Percentiles rank a stretch among this genome's conserved stretches.
These are phyloP conservation scores for Antennarius striatus DNA, from an alignment of 2,113 vertebrate species.

Conservation along the genomic window DNA sequence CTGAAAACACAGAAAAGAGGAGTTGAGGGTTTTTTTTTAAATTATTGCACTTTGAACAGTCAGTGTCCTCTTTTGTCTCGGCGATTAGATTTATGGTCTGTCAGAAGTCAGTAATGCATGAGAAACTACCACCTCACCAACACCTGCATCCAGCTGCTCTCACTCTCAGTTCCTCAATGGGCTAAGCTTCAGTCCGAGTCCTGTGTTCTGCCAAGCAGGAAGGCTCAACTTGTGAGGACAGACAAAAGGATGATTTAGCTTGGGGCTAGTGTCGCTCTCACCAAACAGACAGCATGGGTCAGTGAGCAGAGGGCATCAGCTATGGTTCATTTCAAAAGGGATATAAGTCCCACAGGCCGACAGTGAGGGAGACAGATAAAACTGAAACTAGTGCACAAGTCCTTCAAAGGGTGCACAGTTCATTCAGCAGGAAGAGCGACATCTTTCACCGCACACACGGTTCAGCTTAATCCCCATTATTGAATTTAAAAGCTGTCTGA, in stretches of 20 bases:
- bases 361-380: conserved; percentile 44
- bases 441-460: conserved; percentile 1
- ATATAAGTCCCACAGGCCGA: conserved; percentile 41
- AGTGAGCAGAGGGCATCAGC: conserved; percentile 65
- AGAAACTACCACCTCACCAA: conserved; percentile 44
- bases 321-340: conserved; percentile 57
- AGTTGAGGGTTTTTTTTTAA: conserved; percentile 8
- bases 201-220: conserved; percentile 57
- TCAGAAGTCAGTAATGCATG: conserved; percentile 68
- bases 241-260: conserved; percentile 67
- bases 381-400: conserved; percentile 19
- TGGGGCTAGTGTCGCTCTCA: conserved; percentile 56
- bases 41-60: conserved; percentile 43
- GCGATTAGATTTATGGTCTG: conserved; percentile 64
- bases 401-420: conserved; percentile 22
- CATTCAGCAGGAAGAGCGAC: neutral
- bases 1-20: too few relatives aligned
- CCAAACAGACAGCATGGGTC: conserved; percentile 68
- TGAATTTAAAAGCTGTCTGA: too few relatives aligned
- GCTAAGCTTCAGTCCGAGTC: conserved; percentile 39
- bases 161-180: conserved; percentile 62
- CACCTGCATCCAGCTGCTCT: conserved; percentile 61
- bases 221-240: conserved; percentile 56
- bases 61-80: conserved; percentile 48
- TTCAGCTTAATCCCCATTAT: too few relatives aligned